Evolutionary conservation across 2,113 vertebrate species (phyloP).

Genomic region (Charina bottae): DNA sequence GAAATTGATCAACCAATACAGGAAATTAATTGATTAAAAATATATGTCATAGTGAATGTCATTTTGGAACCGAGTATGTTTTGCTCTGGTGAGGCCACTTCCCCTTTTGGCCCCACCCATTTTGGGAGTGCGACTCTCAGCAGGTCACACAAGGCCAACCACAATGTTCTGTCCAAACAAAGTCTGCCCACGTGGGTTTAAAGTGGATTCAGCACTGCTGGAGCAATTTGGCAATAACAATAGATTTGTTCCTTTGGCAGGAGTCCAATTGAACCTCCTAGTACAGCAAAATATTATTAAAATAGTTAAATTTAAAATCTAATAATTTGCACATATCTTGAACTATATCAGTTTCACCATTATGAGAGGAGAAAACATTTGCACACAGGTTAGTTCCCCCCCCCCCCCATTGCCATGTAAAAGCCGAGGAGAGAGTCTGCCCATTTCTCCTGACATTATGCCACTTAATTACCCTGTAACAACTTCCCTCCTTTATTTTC

Average conservation of each 20-base stretch:
- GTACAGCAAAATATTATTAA: background rate
- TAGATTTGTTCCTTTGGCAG: background rate
- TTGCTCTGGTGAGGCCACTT: background rate
- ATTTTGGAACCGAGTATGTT: background rate
- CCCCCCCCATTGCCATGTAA: background rate
- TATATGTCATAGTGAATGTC: background rate
- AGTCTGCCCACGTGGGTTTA: background rate
- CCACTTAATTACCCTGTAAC: background rate
- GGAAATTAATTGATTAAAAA: background rate
- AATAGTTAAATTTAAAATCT: background rate
- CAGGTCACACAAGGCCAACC: background rate
- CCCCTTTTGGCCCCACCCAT: background rate
- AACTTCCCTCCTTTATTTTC: too few relatives aligned
- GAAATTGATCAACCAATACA: background rate
- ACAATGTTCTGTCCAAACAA: background rate
- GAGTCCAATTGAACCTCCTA: background rate
- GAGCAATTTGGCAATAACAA: background rate
- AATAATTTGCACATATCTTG: background rate
- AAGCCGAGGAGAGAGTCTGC: background rate
- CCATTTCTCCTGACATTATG: background rate
- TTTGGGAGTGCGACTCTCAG: background rate
- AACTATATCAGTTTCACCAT: background rate
- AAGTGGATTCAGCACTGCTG: background rate
- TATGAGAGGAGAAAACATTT: background rate
- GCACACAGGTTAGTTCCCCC: background rate